These are phyloP conservation scores for Eubasilissa regina DNA, from an alignment of 1,140 invertebrate genomes.

Conservation along the genomic window DNA sequence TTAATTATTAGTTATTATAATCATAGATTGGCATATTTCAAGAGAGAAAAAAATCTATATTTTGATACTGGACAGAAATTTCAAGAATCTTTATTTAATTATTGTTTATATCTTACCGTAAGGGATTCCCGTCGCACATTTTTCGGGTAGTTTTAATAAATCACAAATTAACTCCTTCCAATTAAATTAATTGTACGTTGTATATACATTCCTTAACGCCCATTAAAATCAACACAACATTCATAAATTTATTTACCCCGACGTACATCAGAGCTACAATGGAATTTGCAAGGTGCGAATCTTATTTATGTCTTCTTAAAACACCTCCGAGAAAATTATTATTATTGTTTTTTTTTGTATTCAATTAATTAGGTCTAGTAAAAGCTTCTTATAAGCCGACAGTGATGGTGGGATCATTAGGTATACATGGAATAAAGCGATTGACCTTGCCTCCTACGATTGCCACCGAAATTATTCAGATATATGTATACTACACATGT, in stretches of 20 bases:
- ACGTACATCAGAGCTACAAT: conserved; percentile 5
- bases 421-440: conserved; percentile 3
- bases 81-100: background rate
- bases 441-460: background rate
- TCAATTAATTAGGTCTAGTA: conserved; percentile 28
- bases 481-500: background rate
- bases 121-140: conserved; percentile 11
- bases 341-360: too few relatives aligned
- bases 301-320: conserved; percentile 28
- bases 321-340: conserved; percentile 18
- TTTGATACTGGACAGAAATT: too few relatives aligned
- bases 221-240: conserved; percentile 22
- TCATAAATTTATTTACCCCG: conserved; percentile 21
- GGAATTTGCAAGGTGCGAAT: conserved; percentile 34
- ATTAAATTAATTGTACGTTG: conserved; percentile 29
- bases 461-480: background rate
- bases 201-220: conserved; percentile 16
- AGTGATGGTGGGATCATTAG: background rate
- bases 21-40: too few relatives aligned
- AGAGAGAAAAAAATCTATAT: too few relatives aligned
- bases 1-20: too few relatives aligned
- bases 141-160: conserved; percentile 22
- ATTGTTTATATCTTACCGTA: background rate
- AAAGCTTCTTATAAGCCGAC: background rate
- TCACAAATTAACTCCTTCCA: conserved; percentile 23